Conservation (phyloP, 2,888 invertebrate species). For the Drosophila dives region DNA sequence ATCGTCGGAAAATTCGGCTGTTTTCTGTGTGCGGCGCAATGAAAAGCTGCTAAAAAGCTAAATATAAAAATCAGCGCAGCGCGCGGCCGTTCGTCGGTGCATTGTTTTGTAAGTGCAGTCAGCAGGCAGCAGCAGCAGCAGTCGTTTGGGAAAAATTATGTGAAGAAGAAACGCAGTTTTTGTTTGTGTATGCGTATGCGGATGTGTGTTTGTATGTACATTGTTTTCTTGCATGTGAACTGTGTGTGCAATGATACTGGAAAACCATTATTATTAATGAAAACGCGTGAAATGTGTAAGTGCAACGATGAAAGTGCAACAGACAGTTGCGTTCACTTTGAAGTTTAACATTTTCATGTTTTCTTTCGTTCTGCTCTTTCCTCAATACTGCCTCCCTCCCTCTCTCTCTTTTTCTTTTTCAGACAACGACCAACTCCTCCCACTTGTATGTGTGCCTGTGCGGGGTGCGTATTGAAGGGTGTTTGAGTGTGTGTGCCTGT, state of each 20-base stretch:
- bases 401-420: conserved; percentile 3
- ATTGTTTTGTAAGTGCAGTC: conserved; percentile 63
- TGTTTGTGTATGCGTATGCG: conserved; percentile 46
- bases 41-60: conserved; percentile 79
- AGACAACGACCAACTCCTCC: conserved; percentile 66
- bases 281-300: conserved; percentile 69
- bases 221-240: conserved; percentile 65
- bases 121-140: conserved; percentile 43
- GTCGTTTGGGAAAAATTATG: conserved; percentile 60
- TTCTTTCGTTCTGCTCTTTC: conserved; percentile 43
- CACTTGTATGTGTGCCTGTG: conserved; percentile 68
- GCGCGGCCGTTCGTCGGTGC: conserved; percentile 51
- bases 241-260: conserved; percentile 68
- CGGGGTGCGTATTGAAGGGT: conserved; percentile 72
- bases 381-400: conserved; percentile 9
- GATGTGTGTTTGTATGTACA: conserved; percentile 52
- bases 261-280: conserved; percentile 68
- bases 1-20: conserved; percentile 71
- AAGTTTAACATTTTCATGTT: conserved; percentile 62
- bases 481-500: conserved; percentile 37
- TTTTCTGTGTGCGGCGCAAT: conserved; percentile 56
- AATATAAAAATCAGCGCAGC: conserved; percentile 78
- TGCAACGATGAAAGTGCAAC: conserved; percentile 41
- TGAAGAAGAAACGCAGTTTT: conserved; percentile 70
- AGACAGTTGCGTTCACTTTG: conserved; percentile 37